Evolutionary conservation across 2,797 vertebrate genomes (phyloP).

Genomic region (Dendrocincla tyrannina): DNA sequence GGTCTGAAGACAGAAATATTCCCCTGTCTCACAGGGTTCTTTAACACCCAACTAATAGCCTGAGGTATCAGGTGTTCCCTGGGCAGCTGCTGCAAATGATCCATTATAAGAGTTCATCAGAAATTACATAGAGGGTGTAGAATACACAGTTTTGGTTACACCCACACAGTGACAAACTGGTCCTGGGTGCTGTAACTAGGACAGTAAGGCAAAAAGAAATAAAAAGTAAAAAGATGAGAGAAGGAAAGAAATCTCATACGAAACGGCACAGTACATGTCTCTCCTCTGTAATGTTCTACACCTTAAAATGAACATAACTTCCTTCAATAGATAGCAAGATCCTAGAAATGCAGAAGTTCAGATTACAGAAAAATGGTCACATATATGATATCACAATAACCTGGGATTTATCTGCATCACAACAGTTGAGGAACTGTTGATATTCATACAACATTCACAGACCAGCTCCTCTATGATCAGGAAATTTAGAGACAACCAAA

Average conservation of each 20-base stretch:
- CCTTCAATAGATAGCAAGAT: not conserved
- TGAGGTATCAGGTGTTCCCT: too few relatives aligned
- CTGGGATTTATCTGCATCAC: not conserved
- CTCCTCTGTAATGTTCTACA: not conserved
- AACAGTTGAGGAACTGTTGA: not conserved
- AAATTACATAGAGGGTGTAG: too few relatives aligned
- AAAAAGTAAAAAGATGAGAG: not conserved
- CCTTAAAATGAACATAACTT: not conserved
- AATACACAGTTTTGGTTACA: too few relatives aligned
- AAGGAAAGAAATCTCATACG: not conserved
- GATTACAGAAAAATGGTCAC: not conserved
- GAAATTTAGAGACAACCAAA: not conserved
- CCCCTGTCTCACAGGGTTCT: too few relatives aligned
- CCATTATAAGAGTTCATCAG: too few relatives aligned
- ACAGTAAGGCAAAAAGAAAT: too few relatives aligned
- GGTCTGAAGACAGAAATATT: too few relatives aligned
- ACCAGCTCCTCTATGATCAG: not conserved
- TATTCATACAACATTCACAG: not conserved
- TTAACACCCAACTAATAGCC: too few relatives aligned
- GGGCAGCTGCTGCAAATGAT: too few relatives aligned
- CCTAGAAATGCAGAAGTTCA: not conserved
- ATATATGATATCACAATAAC: not conserved
- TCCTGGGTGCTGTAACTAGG: too few relatives aligned
- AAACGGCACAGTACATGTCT: not conserved
- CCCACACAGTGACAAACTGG: too few relatives aligned